Base-by-base conservation (phyloP, 1,140 invertebrate species). In the Drosophila biarmipes region DNA sequence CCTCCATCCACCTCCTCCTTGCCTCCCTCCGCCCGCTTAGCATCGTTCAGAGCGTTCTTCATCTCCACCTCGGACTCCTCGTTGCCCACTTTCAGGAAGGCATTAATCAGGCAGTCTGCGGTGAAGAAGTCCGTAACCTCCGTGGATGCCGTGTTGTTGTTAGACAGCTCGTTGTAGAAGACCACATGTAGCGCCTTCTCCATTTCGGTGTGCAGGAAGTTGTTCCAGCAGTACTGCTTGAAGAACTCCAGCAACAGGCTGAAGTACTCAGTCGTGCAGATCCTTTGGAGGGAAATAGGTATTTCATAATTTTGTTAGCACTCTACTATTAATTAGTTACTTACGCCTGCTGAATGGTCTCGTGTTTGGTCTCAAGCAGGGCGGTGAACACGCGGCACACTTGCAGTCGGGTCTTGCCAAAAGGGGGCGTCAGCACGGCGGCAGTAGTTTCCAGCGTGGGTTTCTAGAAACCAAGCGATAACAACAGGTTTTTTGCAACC, bases 191-290 rank as follows among this genome's bases (percentile, higher is more conserved):
- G 92, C 90, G 95, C 96, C 91, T 95, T 95, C 92, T 96, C 95
- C 58, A 97, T 95, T 94, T 97, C 96, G 54, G 95, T 96, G 92
- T 97, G 97, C 67, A 97, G 92, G 91, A 97, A 97, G 93, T 97
- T 98, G 92, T 98, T 98, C 95, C 96, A 97, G 43, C 94, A 93
- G 93, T 96, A 98, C 90, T 95, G 94, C 92, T 97, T 97, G 93
- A 97, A 97, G 80, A 97, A 93, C 92, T 97, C 95, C 94, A 97
- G 92, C 42, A 95, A 92, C 19, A 80, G 90, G 75, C 40, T 80
- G 59, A 93, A 76, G 77, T 93, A 80, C 63, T 92, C 80, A 71
- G 91, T 78, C 48, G 69, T 51, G 90, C 92, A 85, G 90, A 81
- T 90, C 12, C 91, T 92, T 11, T 6, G 51, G 27, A 1, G 17